Conservation (phyloP, 2,888 invertebrate species). For the Boloria euphrosyne region DNA sequence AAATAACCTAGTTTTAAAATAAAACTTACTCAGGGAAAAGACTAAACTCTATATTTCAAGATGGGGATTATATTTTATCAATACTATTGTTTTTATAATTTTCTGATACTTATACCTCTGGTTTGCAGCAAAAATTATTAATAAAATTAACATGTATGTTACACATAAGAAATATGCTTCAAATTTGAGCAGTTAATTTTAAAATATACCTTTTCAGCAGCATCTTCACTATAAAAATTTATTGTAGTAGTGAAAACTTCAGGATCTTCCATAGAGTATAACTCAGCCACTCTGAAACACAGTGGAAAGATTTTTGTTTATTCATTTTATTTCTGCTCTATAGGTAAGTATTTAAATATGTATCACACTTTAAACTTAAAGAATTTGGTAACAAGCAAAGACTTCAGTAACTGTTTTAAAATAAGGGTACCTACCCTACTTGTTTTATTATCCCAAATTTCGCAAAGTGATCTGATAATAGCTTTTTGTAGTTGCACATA, state of each 20-base stretch:
- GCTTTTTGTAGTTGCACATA: slow-evolving; percentile 59
- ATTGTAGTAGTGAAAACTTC: slow-evolving; percentile 67
- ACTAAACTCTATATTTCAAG: no score
- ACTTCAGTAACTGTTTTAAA: not conserved
- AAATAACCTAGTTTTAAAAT: not conserved
- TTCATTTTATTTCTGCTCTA: no score
- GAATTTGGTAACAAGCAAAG: not conserved
- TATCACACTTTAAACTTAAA: not conserved
- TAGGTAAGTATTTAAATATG: no score
- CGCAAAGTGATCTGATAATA: slow-evolving; percentile 61
- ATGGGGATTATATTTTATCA: no score
- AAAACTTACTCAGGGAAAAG: no score
- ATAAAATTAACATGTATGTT: no score
- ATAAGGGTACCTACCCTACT: slow-evolving; percentile 58
- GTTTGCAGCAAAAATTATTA: no score
- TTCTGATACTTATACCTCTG: no score
- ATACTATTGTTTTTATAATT: no score
- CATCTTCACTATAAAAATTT: slow-evolving; percentile 58
- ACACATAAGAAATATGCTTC: no score
- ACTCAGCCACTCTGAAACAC: slow-evolving; percentile 62
- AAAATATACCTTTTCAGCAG: slow-evolving; percentile 56
- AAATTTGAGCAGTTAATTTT: not conserved
- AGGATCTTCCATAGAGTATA: slow-evolving; percentile 59
- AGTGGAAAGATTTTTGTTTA: not conserved
- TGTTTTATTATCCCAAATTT: slow-evolving; percentile 61